Conservation (phyloP, 2,113 vertebrate genomes). For the Centropus bengalensis region DNA sequence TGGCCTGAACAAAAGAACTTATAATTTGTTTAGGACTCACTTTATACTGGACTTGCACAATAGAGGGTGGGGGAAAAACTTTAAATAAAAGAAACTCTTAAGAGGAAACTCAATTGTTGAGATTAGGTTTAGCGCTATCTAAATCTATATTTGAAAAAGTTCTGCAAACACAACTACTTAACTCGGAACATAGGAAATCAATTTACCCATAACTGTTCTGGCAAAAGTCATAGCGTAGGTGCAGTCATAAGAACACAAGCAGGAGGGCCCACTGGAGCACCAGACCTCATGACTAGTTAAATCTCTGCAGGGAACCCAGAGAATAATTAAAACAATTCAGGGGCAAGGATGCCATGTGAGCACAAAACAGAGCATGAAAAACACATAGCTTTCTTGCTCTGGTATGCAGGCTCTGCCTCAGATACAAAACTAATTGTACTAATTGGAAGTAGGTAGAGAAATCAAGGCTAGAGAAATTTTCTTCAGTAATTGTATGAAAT, state of each 20-base stretch:
- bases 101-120: not conserved
- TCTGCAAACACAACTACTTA: not conserved
- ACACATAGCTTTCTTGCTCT: not conserved
- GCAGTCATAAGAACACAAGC: not conserved
- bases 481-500: not conserved
- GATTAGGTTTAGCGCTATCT: not conserved
- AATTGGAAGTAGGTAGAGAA: not conserved
- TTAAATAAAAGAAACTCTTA: not conserved
- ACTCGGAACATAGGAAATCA: not conserved
- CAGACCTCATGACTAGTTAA: not conserved
- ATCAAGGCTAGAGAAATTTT: not conserved
- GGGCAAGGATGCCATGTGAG: not conserved
- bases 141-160: not conserved
- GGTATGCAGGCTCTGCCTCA: not conserved
- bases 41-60: not conserved
- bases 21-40: not conserved
- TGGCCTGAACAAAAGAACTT: not conserved
- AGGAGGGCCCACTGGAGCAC: not conserved
- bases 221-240: not conserved
- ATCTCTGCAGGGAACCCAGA: not conserved
- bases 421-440: not conserved
- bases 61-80: not conserved
- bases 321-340: not conserved
- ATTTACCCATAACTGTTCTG: not conserved
- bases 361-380: not conserved